Percentiles rank a stretch among this genome's conserved stretches.
These are phyloP conservation scores for Agrochola circellaris DNA, from an alignment of 2,888 invertebrate genomes.

Conservation along the genomic window DNA sequence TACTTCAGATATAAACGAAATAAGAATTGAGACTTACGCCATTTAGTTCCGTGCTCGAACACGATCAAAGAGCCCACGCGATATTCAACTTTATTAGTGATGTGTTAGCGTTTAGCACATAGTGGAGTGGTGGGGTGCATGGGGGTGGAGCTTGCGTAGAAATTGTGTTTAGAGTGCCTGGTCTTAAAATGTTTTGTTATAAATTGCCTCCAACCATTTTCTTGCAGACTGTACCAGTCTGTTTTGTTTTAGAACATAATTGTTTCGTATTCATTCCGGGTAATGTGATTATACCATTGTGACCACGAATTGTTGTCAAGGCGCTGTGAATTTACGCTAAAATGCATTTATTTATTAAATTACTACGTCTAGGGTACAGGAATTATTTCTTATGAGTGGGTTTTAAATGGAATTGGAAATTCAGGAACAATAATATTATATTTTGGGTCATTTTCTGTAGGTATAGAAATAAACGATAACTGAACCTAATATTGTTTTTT, in stretches of 20 bases:
- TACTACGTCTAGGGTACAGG: background rate
- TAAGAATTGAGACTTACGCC: too few relatives aligned
- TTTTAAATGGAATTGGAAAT: too few relatives aligned
- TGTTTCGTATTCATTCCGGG: conserved; percentile 33
- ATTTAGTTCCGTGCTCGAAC: too few relatives aligned
- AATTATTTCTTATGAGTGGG: background rate
- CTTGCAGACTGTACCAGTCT: conserved; percentile 13
- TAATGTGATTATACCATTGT: conserved; percentile 33
- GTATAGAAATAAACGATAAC: too few relatives aligned
- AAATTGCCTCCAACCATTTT: background rate
- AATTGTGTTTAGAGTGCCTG: background rate
- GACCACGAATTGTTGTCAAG: conserved; percentile 1
- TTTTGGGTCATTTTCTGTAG: too few relatives aligned
- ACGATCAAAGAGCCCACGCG: too few relatives aligned
- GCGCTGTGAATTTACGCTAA: conserved; percentile 2
- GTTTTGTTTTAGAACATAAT: conserved; percentile 39
- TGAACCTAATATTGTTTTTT: conserved; percentile 3
- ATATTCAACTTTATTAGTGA: too few relatives aligned
- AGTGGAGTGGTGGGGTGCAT: too few relatives aligned
- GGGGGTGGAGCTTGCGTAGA: too few relatives aligned
- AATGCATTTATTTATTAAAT: conserved; percentile 11
- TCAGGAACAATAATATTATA: too few relatives aligned
- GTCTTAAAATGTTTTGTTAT: background rate
- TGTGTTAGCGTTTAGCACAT: too few relatives aligned
- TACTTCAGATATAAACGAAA: too few relatives aligned